Evolutionary conservation across 2,888 invertebrate species (phyloP).

Genomic region (Disparrhopalites patrizii): DNA sequence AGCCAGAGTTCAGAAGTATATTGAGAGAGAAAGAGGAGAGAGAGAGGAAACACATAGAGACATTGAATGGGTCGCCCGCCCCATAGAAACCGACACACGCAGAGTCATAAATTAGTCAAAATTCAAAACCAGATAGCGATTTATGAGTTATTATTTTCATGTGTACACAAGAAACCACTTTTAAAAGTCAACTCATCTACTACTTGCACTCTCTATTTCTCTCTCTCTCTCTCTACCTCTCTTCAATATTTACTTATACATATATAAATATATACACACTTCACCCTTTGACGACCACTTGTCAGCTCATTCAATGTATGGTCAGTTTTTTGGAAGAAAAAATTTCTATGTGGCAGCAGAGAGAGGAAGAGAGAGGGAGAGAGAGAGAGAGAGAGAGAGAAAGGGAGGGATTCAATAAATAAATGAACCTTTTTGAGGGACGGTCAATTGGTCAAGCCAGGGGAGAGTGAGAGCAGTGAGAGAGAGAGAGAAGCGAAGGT

Average conservation of each 20-base stretch:
- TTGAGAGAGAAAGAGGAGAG: background rate
- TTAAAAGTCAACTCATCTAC: slow-evolving; percentile 15
- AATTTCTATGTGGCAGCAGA: no score
- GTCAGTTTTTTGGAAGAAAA: no score
- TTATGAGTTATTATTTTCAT: slow-evolving; percentile 31
- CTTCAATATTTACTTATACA: background rate
- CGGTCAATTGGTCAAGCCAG: no score
- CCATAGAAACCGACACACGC: slow-evolving; percentile 29
- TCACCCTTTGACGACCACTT: background rate
- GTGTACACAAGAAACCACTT: slow-evolving; percentile 29
- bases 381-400: slow-evolving; percentile 10
- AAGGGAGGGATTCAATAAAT: no score
- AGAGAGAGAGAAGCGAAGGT: no score
- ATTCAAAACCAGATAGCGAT: slow-evolving; percentile 30
- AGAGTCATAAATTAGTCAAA: slow-evolving; percentile 34
- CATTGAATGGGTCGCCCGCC: slow-evolving; percentile 28
- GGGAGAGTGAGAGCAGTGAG: no score
- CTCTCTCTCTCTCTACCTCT: background rate
- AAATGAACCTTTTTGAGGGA: no score
- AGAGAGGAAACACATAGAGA: background rate
- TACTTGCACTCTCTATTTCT: background rate
- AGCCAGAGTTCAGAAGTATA: background rate
- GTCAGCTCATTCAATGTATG: slow-evolving; percentile 8
- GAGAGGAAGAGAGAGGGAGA: background rate
- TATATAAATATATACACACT: background rate